Evolutionary conservation across 2,113 vertebrate species (phyloP).

Genomic region (Phrynosoma blainvillii): DNA sequence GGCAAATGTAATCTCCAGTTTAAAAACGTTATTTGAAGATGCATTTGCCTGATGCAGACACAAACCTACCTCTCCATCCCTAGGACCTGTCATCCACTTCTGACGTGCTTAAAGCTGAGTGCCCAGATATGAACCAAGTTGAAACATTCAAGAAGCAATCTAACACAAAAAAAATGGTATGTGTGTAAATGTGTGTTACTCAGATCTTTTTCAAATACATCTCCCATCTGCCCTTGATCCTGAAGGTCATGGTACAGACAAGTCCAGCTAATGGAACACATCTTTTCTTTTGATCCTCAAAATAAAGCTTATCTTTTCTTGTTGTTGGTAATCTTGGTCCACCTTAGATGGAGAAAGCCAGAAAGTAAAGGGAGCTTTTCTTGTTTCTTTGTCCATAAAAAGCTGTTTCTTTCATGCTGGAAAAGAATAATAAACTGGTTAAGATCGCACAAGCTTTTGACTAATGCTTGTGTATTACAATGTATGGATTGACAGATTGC

Average conservation of each 20-base stretch:
- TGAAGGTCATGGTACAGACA: constrained; percentile 86
- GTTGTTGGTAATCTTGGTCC: constrained; percentile 70
- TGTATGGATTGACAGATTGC: accelerated
- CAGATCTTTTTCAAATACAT: constrained; percentile 90
- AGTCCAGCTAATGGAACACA: constrained; percentile 92
- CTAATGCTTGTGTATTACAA: accelerated
- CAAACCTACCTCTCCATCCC: constrained; percentile 72
- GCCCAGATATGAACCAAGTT: constrained; percentile 85
- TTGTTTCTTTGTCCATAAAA: constrained; percentile 66
- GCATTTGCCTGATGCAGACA: constrained; percentile 80
- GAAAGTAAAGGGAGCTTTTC: constrained; percentile 77
- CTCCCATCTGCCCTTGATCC: constrained; percentile 82
- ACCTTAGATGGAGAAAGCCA: constrained; percentile 76
- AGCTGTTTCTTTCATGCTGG: constrained; percentile 42
- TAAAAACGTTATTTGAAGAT: constrained; percentile 83
- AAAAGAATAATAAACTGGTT: background rate
- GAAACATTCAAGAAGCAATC: constrained; percentile 90
- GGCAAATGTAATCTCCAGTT: constrained; percentile 82
- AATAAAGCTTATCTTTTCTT: constrained; percentile 73
- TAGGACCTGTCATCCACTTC: constrained; percentile 90
- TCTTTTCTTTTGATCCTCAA: constrained; percentile 93
- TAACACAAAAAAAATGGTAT: constrained; percentile 86
- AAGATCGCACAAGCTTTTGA: background rate
- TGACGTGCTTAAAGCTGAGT: constrained; percentile 93
- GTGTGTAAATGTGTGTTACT: constrained; percentile 91